A percentile compares a stretch with the other conserved stretches of the same genome.
These are phyloP conservation scores for Ictalurus punctatus DNA, from an alignment of 2,113 vertebrate species.

Conservation along the genomic window DNA sequence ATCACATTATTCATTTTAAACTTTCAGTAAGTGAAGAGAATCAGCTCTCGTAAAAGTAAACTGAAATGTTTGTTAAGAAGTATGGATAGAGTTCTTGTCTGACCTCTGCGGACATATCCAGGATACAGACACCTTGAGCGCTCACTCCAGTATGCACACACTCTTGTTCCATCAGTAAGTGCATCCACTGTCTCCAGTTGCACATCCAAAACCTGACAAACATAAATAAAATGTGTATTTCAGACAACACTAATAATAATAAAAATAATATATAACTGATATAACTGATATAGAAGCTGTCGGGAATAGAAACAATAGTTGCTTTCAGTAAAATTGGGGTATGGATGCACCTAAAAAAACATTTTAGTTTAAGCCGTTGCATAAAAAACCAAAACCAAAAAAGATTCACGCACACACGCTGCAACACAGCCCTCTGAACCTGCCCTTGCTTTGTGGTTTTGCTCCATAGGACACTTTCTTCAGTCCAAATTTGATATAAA, in stretches of 20 bases:
- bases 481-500: conserved; percentile 32
- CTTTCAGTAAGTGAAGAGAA: neutral
- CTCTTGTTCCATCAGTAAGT: conserved; percentile 82
- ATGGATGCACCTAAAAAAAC: neutral
- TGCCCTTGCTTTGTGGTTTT: conserved; percentile 39
- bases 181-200: conserved; percentile 80
- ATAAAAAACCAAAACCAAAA: neutral
- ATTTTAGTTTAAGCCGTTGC: conserved; percentile 1
- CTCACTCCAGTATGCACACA: conserved; percentile 97
- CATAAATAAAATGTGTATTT: conserved; percentile 13
- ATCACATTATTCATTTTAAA: conserved; percentile 15
- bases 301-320: neutral
- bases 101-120: conserved; percentile 88
- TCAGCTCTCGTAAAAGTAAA: neutral
- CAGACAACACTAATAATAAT: neutral
- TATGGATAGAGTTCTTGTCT: conserved; percentile 37
- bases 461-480: conserved; percentile 22
- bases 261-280: neutral
- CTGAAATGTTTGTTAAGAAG: neutral
- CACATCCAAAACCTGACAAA: conserved; percentile 83
- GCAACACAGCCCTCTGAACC: neutral
- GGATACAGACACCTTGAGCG: conserved; percentile 94
- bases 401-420: neutral
- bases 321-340: neutral
- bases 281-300: neutral